Conservation (phyloP, 2,888 invertebrate genomes). For the Eurois occulta region DNA sequence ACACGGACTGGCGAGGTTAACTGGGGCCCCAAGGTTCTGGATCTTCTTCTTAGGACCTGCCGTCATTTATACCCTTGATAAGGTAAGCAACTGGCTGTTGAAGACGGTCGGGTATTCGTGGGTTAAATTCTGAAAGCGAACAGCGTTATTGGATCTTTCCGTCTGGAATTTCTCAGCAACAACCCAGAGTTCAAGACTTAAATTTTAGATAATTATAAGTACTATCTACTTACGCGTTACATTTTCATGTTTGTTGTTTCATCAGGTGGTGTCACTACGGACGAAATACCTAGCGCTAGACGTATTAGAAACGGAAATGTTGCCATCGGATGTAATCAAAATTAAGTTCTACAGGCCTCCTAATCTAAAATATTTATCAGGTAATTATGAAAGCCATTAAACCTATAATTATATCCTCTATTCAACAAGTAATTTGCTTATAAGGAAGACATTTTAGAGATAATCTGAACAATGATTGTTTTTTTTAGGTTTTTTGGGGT, state of each 20-base stretch:
- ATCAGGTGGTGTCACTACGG: slow-evolving; percentile 95
- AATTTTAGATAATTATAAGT: neutral
- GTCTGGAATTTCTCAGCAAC: too few relatives aligned
- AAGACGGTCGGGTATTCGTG: neutral
- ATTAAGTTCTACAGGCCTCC: slow-evolving; percentile 98
- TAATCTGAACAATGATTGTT: neutral
- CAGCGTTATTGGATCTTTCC: too few relatives aligned
- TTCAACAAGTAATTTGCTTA: neutral
- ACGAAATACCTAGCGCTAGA: slow-evolving; percentile 98
- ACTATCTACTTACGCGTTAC: neutral
- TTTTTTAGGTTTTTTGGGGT: neutral
- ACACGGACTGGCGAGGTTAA: slow-evolving; percentile 97
- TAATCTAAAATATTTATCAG: slow-evolving; percentile 97
- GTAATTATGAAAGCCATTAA: slow-evolving; percentile 69
- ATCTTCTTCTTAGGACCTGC: slow-evolving; percentile 98
- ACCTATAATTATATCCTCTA: neutral
- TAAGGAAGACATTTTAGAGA: neutral
- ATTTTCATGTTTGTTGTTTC: slow-evolving; percentile 2
- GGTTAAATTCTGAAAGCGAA: neutral
- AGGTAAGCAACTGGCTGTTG: slow-evolving; percentile 86
- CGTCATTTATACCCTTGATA: slow-evolving; percentile 96
- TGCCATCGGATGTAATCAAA: slow-evolving; percentile 98
- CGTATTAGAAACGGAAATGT: slow-evolving; percentile 97
- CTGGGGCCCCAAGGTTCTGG: slow-evolving; percentile 98
- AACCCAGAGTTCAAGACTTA: neutral